Base-by-base conservation (phyloP, 1,140 invertebrate species). In the Mizuhopecten yessoensis region DNA sequence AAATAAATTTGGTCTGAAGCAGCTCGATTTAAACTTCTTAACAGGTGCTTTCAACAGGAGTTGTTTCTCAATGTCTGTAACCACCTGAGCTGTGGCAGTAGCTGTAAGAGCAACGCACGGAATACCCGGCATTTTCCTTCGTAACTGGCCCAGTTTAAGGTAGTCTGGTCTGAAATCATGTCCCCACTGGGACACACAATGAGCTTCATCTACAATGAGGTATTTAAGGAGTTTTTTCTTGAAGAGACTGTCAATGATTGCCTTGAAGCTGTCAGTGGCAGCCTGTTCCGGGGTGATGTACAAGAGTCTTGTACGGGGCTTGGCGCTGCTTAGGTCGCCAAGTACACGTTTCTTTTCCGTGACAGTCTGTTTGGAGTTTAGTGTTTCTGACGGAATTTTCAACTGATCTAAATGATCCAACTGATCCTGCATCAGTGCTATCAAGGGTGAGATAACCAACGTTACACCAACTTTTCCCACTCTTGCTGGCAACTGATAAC, bases 131-230 rank as follows among this genome's bases (percentile, higher is more conserved):
- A 99, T 97, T 97, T 97, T 97, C 88, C 97, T 96, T 92, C 98
- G 97, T 15, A 99, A 96, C 29, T 97, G 94, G 13, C 98, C 98
- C 2, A 99, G 96, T 96, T 98, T 99, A 5, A 99, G 97, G 96
- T 99, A 99, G 96, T 99, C 98, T 0, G 98, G 98, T 34, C 99
- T 97, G 96, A 99, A 99, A 96, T 99, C 99, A 96, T 99, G 99
- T 0, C 99, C 99, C 99, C 99, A 99, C 94, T 99, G 98, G 95
- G 98, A 99, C 0, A 99, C 99, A 97, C 99, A 99, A 96, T 99
- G 99, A 17, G 99, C 99, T 97, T 99, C 99, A 97, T 99, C 99
- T 20, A 99, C 98, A 42, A 99, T 98, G 94, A 99, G 97, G 93
- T 97, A 97, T 11, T 97, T 97, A 15, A 98, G 91, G 90, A 97